Evolutionary conservation across 2,888 invertebrate species (phyloP), one percentile per base, ranked within the genome.

Genomic region (Achlya flavicornis): DNA sequence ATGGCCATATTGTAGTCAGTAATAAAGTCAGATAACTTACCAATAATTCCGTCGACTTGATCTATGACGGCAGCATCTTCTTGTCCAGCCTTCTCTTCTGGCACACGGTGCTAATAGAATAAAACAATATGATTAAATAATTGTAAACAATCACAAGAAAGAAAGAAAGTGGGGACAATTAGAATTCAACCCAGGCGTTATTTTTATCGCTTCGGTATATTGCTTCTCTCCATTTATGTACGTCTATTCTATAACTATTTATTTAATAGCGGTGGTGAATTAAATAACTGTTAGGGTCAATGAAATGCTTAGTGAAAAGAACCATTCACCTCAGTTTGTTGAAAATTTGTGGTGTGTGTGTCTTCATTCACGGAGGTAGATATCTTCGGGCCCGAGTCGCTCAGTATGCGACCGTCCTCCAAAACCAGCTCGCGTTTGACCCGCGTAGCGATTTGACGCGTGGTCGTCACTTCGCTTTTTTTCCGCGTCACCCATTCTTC

Each of bases 401-500:
- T 97, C 68, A 98, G 96, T 67, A 98, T 97, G 83, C 97, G 96
- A 43, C 98, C 98, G 94, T 98, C 98, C 94, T 98, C 98, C 73
- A 98, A 94, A 70, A 98, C 96, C 68, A 98, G 95, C 91, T 98
- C 97, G 58, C 98, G 95, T 89, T 98, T 97, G 57, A 98, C 97
- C 72, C 98, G 94, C 58, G 98, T 98, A 83, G 98, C 98, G 79
- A 98, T 98, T 93, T 98, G 98, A 74, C 97, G 96, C 66, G 97
- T 98, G 72, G 98, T 98, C 74, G 97, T 97, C 83, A 98, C 95
- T 91, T 98, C 98, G 78, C 97, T 97, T 91, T 97, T 97, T 92
- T 97, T 97, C 86, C 97, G 96, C 79, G 97, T 98, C 89, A 98
- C 96, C 97, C 97, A 97, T 96, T 98, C 98, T 94, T 98, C 98